Evolutionary conservation across 30 jellyfish, hydroid and myxozoan species (phyloP), one percentile per base, ranked within the genome.

Genomic region (Nemopilema nomurai): DNA sequence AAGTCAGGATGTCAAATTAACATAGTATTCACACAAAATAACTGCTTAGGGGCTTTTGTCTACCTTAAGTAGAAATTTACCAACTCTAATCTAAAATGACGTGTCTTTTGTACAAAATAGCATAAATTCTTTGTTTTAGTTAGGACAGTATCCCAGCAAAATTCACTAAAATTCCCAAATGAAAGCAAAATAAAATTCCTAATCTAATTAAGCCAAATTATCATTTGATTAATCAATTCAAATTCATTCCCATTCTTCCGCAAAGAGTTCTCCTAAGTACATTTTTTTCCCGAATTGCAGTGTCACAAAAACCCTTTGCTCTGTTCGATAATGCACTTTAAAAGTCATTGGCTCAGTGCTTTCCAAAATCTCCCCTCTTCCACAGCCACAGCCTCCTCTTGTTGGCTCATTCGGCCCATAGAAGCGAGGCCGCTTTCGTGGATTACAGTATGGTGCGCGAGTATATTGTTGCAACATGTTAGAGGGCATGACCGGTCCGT

Each of bases 341-440:
- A 87, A 78, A 28, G 96, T 62, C 77, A 87, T 66, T 68, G 89
- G 89, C 29, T 78, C 86, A 4, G 87, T 19, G 68, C 89, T 87
- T 70, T 78, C 81, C 62, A 77, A 41, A 18, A 78, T 62, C 21
- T 78, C 87, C 18, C 96, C 87, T 31, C 89, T 51, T 8, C 83
- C 89, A 77, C 89, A 78, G 0, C 96, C 89, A 72, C 91, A 79
- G 84, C 90, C 96, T 73, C 91, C 88, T 52, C 74, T 79, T 16
- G 86, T 72, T 63, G 96, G 91, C 28, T 77, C 93, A 49, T 66
- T 75, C 26, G 76, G 88, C 23, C 85, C 85, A 85, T 66, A 65
- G 84, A 75, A 85, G 23, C 93, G 93, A 67, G 93, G 88, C 41
- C 88, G 76, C 52, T 76, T 85, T 28, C 93, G 67, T 18, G 83